Percentiles rank a stretch among this genome's conserved stretches.
phyloP scores from a whole-genome alignment of 2,888 invertebrate genomes.

The Aphodius granarius region DNA sequence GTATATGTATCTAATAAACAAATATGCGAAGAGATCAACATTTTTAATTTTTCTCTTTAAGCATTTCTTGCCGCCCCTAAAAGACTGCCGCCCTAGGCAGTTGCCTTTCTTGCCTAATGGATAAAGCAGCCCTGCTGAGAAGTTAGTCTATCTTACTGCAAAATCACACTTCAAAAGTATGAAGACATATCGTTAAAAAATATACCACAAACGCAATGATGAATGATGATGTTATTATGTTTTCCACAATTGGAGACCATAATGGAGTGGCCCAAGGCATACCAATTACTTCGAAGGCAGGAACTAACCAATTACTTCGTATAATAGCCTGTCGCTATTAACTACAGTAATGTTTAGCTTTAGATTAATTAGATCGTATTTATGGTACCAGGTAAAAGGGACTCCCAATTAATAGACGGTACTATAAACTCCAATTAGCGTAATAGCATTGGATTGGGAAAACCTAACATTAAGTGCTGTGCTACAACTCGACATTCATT shows the following conservation, averaged over 20 bases:
- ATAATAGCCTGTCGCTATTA: background rate
- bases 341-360: background rate
- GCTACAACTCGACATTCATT: background rate
- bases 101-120: too few relatives aligned
- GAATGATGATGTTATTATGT: too few relatives aligned
- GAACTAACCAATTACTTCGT: background rate
- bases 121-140: too few relatives aligned
- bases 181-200: too few relatives aligned
- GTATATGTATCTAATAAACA: too few relatives aligned
- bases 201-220: too few relatives aligned
- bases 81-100: too few relatives aligned
- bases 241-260: background rate
- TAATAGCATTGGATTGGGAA: background rate
- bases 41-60: too few relatives aligned
- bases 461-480: background rate
- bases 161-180: too few relatives aligned
- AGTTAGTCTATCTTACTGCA: too few relatives aligned
- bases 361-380: background rate
- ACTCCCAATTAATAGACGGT: background rate
- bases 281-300: background rate
- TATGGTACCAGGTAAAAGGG: background rate
- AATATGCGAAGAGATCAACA: too few relatives aligned
- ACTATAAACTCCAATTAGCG: slow-evolving; percentile 10
- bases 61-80: too few relatives aligned
- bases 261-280: background rate